A percentile compares a stretch with the other conserved stretches of the same genome.
Conservation (phyloP, 2,797 vertebrate genomes). For the Enteromius radiatus region DNA sequence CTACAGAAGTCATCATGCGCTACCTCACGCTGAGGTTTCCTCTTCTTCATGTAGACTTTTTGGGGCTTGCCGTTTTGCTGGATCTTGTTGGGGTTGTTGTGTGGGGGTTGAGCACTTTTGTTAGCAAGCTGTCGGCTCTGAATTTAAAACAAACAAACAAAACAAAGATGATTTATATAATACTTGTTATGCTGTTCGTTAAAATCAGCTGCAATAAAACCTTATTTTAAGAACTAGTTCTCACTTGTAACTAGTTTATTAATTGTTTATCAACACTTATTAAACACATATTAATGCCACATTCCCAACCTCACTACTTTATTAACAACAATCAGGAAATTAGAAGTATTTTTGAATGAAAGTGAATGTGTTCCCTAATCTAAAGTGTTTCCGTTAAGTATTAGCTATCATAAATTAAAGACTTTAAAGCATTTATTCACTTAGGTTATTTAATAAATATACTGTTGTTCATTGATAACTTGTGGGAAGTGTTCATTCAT, state of each 20-base stretch:
- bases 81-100: conserved; percentile 86
- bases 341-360: no score
- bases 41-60: conserved; percentile 91
- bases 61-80: conserved; percentile 81
- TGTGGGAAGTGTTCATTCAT: not conserved
- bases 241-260: not conserved
- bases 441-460: not conserved
- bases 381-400: not conserved
- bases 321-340: not conserved
- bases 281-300: not conserved
- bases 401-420: not conserved
- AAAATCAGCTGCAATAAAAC: not conserved
- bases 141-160: conserved; percentile 48
- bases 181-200: not conserved
- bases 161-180: not conserved
- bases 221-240: not conserved
- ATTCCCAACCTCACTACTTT: not conserved
- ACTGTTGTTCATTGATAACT: not conserved
- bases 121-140: conserved; percentile 87
- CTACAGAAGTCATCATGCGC: conserved; percentile 92
- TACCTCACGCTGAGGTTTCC: conserved; percentile 92
- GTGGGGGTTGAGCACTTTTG: conserved; percentile 86
- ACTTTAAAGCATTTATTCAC: not conserved
- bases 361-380: not conserved
- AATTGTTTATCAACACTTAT: not conserved